Base-by-base conservation (phyloP, 1,140 invertebrate genomes). In the Drosophila sproati region DNA sequence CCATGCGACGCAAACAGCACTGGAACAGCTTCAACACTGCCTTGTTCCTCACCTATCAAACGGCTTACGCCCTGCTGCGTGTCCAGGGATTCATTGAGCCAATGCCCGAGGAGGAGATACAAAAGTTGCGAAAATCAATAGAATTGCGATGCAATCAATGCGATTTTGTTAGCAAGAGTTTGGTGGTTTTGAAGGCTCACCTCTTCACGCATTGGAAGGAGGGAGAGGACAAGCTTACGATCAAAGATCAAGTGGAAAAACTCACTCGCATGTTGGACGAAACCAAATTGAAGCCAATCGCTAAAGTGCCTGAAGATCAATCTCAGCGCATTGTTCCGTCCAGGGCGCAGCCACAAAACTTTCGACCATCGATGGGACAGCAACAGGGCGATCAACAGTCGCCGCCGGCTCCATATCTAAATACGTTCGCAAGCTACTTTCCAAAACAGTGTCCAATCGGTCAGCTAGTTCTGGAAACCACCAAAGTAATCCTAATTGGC, bases 11-110 rank as follows among this genome's bases (percentile, higher is more conserved):
- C 5, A 3, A 20, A 0, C 28, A 5, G 0, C 86, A 90, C 47
- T 89, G 85, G 86, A 89, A 90, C 10, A 72, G 71, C 8, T 89
- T 85, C n/a, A 62, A 89, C 28, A 79, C 85, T 0, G 81, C 80
- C 8, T 10, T 89, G 0, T 89, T 89, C 28, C 20, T 89, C 0
- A 77, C 56, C 8, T 79, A 79, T 39, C 73, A 81, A 45, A 47
- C 68, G 29, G 81, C 35, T 1, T 75, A 81, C 20, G 66, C 57
- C 1, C 12, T 76, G 52, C 32, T 89, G 4, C 41, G 55, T 4
- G 2, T 67, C 2, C 52, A 77, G 32, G 86, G 81, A 4, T 51
- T 12, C 39, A 69, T 90, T 29, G 72, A 90, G 5, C 47, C 66
- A 6, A 47, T 89, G 12, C 5, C 72, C 0, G 54, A 59, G 0